Conservation (phyloP, 53 echinoderm and acorn worm genomes). For the Hippasteria phrygiana region DNA sequence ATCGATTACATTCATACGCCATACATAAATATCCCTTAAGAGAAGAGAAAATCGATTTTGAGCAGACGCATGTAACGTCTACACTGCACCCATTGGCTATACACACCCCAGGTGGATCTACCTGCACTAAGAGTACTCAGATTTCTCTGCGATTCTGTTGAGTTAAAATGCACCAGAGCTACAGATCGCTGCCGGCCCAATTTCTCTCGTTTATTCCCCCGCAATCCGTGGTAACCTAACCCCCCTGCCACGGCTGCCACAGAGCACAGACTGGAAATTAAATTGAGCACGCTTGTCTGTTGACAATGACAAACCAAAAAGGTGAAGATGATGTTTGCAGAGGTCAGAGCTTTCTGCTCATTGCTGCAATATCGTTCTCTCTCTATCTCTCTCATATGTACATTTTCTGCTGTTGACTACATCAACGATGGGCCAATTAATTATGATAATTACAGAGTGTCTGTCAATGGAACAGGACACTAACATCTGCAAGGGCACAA, state of each 20-base stretch:
- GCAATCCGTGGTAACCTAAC: constrained; percentile 2
- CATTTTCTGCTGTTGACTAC: neutral
- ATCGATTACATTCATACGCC: constrained; percentile 6
- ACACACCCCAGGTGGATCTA: neutral
- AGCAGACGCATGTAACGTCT: neutral
- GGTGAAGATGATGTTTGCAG: neutral
- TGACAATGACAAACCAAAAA: constrained; percentile 9
- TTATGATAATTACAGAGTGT: neutral
- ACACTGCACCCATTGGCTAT: neutral
- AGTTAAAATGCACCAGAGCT: constrained; percentile 10
- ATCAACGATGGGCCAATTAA: neutral
- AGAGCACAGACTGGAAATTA: constrained; percentile 16
- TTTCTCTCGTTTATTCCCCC: neutral
- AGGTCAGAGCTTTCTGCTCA: neutral
- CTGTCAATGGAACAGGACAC: too few species aligned
- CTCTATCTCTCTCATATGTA: neutral
- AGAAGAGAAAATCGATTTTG: constrained; percentile 27
- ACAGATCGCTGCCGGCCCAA: neutral
- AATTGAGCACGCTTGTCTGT: neutral
- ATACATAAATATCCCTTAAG: constrained; percentile 2
- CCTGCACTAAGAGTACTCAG: neutral
- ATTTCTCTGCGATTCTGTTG: neutral
- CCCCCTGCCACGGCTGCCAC: constrained; percentile 2
- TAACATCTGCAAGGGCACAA: neutral
- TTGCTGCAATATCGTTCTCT: neutral